Conservation (phyloP, 2,113 vertebrate species). For the Pitta sordida region DNA sequence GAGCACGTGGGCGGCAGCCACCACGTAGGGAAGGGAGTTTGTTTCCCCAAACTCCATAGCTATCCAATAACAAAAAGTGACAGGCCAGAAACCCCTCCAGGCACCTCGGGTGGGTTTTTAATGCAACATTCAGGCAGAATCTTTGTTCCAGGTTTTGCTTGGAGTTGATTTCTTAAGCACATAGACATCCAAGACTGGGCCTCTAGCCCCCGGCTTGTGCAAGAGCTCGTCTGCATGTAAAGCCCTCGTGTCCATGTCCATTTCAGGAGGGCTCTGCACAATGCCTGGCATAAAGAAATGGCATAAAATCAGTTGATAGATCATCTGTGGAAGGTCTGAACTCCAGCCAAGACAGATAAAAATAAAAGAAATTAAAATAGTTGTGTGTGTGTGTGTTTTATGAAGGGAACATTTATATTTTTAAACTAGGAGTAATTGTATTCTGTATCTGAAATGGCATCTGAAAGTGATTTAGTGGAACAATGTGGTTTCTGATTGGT, state of each 20-base stretch:
- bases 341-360: constrained; percentile 82
- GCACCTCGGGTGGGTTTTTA: constrained; percentile 56
- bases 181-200: constrained; percentile 35
- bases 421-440: constrained; percentile 90
- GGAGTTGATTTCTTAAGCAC: constrained; percentile 35
- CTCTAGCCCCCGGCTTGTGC: constrained; percentile 47
- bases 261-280: constrained; percentile 40
- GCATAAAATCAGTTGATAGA: constrained; percentile 79
- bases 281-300: constrained; percentile 67
- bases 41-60: neutral
- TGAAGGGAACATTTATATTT: constrained; percentile 85
- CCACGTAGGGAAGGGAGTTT: neutral
- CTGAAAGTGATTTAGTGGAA: constrained; percentile 93
- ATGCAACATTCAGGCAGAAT: constrained; percentile 57
- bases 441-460: constrained; percentile 85
- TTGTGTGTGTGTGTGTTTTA: constrained; percentile 40
- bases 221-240: constrained; percentile 56
- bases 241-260: constrained; percentile 59
- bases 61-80: constrained; percentile 35
- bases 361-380: constrained; percentile 77
- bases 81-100: constrained; percentile 40
- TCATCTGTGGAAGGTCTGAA: constrained; percentile 82
- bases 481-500: constrained; percentile 90
- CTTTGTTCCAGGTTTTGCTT: constrained; percentile 60
- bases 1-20: neutral